Evolutionary conservation across 2,888 invertebrate species (phyloP).

Genomic region (Baccha elongata): DNA sequence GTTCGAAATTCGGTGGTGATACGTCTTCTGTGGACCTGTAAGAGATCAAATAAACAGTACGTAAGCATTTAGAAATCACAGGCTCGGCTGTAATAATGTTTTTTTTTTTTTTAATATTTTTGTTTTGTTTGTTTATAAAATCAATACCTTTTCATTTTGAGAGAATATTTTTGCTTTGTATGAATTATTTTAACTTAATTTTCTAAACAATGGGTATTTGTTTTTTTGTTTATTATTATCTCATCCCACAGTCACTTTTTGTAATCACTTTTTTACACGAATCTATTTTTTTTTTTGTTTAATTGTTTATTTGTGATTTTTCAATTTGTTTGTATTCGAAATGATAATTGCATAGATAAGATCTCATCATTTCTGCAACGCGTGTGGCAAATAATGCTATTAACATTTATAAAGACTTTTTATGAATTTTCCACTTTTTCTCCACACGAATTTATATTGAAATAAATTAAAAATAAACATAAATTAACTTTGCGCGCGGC

Average conservation of each 20-base stretch:
- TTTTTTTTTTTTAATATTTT: not conserved
- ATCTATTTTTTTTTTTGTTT: not conserved
- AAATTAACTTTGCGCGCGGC: conserved; percentile 21
- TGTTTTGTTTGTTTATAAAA: not conserved
- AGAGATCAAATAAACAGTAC: conserved; percentile 62
- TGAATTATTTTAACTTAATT: conserved; percentile 11
- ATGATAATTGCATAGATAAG: not conserved
- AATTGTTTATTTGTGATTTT: not conserved
- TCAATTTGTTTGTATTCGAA: not conserved
- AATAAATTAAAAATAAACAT: conserved; percentile 15
- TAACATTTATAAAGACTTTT: conserved; percentile 8
- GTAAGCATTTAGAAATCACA: conserved; percentile 51
- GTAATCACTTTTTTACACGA: conserved; percentile 19
- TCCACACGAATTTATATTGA: conserved; percentile 16
- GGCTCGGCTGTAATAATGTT: conserved; percentile 27
- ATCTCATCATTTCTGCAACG: conserved; percentile 14
- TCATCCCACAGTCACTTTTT: conserved; percentile 6
- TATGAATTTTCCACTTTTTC: conserved; percentile 18
- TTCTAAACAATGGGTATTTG: conserved; percentile 8
- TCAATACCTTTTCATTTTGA: conserved; percentile 57
- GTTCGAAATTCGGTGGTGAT: conserved; percentile 82
- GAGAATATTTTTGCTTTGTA: not conserved
- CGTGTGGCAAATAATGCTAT: conserved; percentile 28
- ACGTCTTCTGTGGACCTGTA: conserved; percentile 83
- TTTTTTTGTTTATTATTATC: not conserved